phyloP scores from a whole-genome alignment of 2,888 invertebrate species.

The Thymelicus lineola region DNA sequence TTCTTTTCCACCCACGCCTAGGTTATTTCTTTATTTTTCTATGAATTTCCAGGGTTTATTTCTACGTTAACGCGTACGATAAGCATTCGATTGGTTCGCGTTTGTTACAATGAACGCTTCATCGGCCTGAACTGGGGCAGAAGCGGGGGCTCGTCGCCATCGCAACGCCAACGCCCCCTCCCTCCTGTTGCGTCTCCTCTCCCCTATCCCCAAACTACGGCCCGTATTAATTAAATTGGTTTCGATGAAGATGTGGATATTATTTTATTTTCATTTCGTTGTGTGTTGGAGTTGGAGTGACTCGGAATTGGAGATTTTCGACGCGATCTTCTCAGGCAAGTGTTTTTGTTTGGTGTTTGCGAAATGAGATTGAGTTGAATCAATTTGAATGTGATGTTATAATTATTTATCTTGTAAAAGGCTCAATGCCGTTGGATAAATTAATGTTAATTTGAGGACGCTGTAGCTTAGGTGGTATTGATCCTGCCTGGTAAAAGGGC shows the following conservation, averaged over 20 bases:
- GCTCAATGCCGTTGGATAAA: too few species aligned
- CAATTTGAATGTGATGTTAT: slow-evolving; percentile 7
- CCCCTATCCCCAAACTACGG: slow-evolving; percentile 19
- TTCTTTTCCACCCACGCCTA: too few species aligned
- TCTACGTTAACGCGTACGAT: slow-evolving; percentile 13
- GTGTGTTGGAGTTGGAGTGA: background rate
- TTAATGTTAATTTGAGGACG: too few species aligned
- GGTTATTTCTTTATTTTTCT: too few species aligned
- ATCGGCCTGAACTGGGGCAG: slow-evolving; percentile 68
- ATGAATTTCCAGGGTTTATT: background rate
- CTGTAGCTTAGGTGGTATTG: too few species aligned
- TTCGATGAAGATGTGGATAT: slow-evolving; percentile 23
- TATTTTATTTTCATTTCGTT: slow-evolving; percentile 20
- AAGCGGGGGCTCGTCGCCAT: slow-evolving; percentile 54
- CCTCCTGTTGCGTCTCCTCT: slow-evolving; percentile 29
- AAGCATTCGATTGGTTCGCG: slow-evolving; percentile 30
- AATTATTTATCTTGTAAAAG: slow-evolving; percentile 14
- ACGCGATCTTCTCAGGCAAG: background rate
- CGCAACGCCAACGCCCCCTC: slow-evolving; percentile 38
- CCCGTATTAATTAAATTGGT: slow-evolving; percentile 31
- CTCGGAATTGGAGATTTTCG: background rate
- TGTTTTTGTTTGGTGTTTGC: slow-evolving; percentile 6
- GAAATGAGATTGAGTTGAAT: background rate
- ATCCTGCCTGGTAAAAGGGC: too few species aligned
- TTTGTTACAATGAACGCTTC: slow-evolving; percentile 50